Conservation (phyloP, 2,797 vertebrate genomes). For the Geotrypetes seraphini region DNA sequence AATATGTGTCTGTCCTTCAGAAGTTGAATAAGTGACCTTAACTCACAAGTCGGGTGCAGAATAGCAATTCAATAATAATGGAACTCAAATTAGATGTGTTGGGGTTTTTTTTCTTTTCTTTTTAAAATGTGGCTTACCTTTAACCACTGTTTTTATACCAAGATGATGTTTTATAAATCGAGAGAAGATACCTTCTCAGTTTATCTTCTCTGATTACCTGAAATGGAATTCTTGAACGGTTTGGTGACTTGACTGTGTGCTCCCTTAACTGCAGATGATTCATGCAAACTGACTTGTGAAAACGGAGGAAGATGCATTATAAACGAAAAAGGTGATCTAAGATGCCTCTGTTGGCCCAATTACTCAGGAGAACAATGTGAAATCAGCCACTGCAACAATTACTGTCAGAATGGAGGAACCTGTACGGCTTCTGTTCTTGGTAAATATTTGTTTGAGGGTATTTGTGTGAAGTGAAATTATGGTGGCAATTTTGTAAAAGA, state of each 20-base stretch:
- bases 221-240: background rate
- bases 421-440: conserved; percentile 83
- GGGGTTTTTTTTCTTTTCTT: too few relatives aligned
- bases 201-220: rapidly evolving
- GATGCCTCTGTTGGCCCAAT: conserved; percentile 94
- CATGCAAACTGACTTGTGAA: conserved; percentile 83
- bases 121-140: too few relatives aligned
- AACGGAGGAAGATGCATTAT: conserved; percentile 90
- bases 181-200: too few relatives aligned
- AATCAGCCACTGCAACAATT: conserved; percentile 88
- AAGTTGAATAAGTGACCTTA: too few relatives aligned
- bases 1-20: too few relatives aligned
- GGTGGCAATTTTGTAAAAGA: too few relatives aligned
- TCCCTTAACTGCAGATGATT: conserved; percentile 63
- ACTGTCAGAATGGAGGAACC: conserved; percentile 91
- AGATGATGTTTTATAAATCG: too few relatives aligned
- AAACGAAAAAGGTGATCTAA: conserved; percentile 86
- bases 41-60: too few relatives aligned
- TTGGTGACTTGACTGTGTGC: background rate
- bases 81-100: too few relatives aligned
- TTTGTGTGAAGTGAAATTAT: too few relatives aligned
- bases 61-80: too few relatives aligned
- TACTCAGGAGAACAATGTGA: conserved; percentile 93
- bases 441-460: conserved; percentile 54
- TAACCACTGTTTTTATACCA: too few relatives aligned